Evolutionary conservation across 2,888 invertebrate genomes (phyloP).

Genomic region (Phyllotreta striolata): DNA sequence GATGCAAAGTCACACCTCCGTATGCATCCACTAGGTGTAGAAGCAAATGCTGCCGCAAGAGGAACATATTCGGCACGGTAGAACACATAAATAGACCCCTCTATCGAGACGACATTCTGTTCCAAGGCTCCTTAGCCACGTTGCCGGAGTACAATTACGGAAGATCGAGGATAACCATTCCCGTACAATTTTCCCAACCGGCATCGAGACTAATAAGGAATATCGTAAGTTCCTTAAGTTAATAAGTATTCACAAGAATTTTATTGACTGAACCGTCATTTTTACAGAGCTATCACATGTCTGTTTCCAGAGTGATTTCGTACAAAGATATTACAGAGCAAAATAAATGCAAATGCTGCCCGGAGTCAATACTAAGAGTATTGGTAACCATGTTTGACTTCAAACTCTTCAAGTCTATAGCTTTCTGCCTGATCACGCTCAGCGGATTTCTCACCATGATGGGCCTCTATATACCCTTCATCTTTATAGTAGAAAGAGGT

Average conservation of each 20-base stretch:
- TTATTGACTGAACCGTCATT: constrained; percentile 1
- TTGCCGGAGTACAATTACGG: constrained; percentile 38
- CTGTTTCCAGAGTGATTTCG: constrained; percentile 66
- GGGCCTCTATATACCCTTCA: constrained; percentile 82
- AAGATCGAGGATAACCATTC: constrained; percentile 18
- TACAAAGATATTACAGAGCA: constrained; percentile 59
- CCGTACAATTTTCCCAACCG: background rate
- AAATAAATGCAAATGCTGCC: constrained; percentile 58
- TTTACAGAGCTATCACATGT: constrained; percentile 64
- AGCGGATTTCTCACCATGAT: constrained; percentile 74
- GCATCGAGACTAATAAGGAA: constrained; percentile 16
- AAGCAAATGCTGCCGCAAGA: constrained; percentile 29
- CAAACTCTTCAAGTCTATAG: constrained; percentile 31
- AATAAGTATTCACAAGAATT: background rate
- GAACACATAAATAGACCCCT: constrained; percentile 61
- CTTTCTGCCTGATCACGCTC: constrained; percentile 56
- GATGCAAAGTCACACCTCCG: constrained; percentile 1
- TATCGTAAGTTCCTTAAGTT: constrained; percentile 27
- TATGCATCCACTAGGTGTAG: constrained; percentile 4
- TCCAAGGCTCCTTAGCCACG: constrained; percentile 57
- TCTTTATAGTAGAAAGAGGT: constrained; percentile 68
- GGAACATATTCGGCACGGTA: background rate
- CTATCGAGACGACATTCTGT: constrained; percentile 77
- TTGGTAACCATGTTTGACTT: constrained; percentile 56
- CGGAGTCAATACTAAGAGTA: constrained; percentile 51